Percentiles rank a stretch among this genome's conserved stretches.
Conservation (phyloP, 2,888 invertebrate species). For the Chrysopilus asiliformis region DNA sequence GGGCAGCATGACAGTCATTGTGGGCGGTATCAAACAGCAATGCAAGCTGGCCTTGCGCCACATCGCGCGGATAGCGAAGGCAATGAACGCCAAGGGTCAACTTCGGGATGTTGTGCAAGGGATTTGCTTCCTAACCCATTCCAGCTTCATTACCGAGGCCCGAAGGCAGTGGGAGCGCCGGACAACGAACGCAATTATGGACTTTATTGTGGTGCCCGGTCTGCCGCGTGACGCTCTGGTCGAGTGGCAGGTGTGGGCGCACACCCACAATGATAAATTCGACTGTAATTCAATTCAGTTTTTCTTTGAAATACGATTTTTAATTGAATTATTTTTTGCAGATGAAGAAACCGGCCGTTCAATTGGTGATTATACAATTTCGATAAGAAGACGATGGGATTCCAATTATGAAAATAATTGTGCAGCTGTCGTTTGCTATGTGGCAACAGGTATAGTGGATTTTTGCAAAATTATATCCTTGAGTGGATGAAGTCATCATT, state of each 20-base stretch:
- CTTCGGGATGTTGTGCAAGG: conserved; percentile 76
- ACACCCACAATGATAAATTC: conserved; percentile 73
- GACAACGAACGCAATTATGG: conserved; percentile 75
- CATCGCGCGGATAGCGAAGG: conserved; percentile 66
- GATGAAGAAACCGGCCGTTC: conserved; percentile 87
- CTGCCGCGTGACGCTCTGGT: conserved; percentile 69
- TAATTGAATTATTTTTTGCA: conserved; percentile 26
- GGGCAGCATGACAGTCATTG: conserved; percentile 58
- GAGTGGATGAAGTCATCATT: neutral
- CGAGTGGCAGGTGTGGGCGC: conserved; percentile 92
- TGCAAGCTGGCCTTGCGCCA: conserved; percentile 74
- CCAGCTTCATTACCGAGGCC: conserved; percentile 55
- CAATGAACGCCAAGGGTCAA: conserved; percentile 62
- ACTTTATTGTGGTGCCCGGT: conserved; percentile 70
- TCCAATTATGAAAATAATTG: conserved; percentile 82
- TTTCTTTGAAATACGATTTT: neutral
- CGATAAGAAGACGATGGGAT: conserved; percentile 72
- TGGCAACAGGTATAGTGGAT: conserved; percentile 45
- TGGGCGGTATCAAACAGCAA: conserved; percentile 67
- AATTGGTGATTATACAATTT: conserved; percentile 66
- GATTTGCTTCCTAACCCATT: conserved; percentile 73
- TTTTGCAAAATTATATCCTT: neutral
- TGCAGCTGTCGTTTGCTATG: conserved; percentile 71
- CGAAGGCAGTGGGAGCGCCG: conserved; percentile 68
- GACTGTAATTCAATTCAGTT: too few species aligned